These are phyloP conservation scores for Notoglanidium macrostoma DNA, from an alignment of 2,797 vertebrate genomes.

Conservation along the genomic window DNA sequence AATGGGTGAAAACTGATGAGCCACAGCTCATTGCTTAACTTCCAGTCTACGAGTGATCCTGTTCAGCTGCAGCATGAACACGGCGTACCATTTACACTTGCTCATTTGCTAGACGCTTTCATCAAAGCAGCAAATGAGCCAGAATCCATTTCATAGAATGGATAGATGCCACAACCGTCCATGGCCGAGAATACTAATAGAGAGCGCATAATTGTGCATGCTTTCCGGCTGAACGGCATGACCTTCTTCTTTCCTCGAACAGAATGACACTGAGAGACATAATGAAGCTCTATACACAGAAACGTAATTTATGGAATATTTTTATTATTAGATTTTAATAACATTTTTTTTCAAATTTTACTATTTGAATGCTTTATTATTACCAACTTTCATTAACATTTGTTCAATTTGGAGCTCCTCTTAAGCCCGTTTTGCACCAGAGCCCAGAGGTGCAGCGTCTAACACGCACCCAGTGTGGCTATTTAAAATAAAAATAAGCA, in stretches of 20 bases:
- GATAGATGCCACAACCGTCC: not conserved
- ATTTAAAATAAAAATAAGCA: not conserved
- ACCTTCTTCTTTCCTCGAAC: not conserved
- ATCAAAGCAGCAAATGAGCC: slow-evolving; percentile 10
- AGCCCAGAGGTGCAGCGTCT: not conserved
- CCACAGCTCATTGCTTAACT: slow-evolving; percentile 16
- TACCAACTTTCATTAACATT: not conserved
- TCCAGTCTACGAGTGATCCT: not conserved
- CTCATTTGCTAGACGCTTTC: not conserved
- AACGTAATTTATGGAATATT: not conserved
- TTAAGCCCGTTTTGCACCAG: too few species aligned
- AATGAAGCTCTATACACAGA: not conserved
- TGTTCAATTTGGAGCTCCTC: too few species aligned
- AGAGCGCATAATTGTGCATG: not conserved
- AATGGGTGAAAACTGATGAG: not conserved
- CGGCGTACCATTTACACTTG: not conserved
- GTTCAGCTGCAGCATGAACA: not conserved
- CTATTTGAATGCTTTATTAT: not conserved
- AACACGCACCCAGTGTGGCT: not conserved
- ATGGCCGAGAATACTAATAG: not conserved
- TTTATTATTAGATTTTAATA: not conserved
- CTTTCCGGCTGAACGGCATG: not conserved
- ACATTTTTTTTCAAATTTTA: not conserved
- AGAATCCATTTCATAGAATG: not conserved
- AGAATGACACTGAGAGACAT: not conserved